phyloP scores from a whole-genome alignment of 2,797 vertebrate genomes.

The Poeciliopsis paucimaculata region DNA sequence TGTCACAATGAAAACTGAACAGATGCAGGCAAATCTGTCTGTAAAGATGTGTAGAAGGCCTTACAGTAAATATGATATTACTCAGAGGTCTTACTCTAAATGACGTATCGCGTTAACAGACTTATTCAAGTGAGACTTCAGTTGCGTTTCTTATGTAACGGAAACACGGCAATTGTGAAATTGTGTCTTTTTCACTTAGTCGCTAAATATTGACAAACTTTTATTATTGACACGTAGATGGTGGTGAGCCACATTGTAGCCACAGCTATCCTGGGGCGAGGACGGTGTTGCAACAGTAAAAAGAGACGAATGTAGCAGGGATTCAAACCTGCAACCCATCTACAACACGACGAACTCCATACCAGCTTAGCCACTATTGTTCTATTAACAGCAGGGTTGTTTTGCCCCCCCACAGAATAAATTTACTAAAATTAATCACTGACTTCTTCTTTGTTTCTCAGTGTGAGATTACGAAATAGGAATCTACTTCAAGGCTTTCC shows the following conservation, averaged over 20 bases:
- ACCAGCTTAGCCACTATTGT: not conserved
- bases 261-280: too few relatives aligned
- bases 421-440: not conserved
- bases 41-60: not conserved
- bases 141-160: too few relatives aligned
- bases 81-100: not conserved
- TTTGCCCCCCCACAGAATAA: not conserved
- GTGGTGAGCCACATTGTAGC: too few relatives aligned
- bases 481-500: not conserved
- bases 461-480: not conserved
- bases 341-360: not conserved
- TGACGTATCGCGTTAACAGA: too few relatives aligned
- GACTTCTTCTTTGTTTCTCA: not conserved
- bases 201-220: too few relatives aligned
- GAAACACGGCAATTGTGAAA: too few relatives aligned
- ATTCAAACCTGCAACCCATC: not conserved
- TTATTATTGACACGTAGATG: too few relatives aligned
- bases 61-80: not conserved
- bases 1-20: not conserved
- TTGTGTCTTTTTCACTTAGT: too few relatives aligned
- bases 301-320: not conserved
- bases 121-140: too few relatives aligned
- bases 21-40: not conserved
- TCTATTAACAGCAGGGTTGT: not conserved
- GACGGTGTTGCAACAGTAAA: not conserved